Evolutionary conservation across 2,797 vertebrate species (phyloP).

Genomic region (Acrocephalus scirpaceus): DNA sequence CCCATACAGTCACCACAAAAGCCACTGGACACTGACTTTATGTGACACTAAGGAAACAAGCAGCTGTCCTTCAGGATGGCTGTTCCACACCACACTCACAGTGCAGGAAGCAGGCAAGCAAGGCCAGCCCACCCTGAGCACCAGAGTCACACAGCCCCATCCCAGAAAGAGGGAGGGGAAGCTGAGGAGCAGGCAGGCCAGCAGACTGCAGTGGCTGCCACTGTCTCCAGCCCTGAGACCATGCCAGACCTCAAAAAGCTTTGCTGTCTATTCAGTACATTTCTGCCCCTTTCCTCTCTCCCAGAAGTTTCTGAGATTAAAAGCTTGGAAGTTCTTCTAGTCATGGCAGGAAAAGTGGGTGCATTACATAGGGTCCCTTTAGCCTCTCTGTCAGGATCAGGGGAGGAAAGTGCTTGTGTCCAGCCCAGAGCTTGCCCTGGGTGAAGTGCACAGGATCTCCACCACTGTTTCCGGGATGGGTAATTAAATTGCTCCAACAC

Average conservation of each 20-base stretch:
- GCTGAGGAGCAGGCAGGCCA: not conserved
- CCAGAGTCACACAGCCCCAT: accelerated
- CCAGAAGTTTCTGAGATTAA: not conserved
- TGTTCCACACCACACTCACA: not conserved
- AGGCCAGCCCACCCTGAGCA: accelerated
- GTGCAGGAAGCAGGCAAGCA: not conserved
- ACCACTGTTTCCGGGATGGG: not conserved
- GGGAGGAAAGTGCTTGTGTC: not conserved
- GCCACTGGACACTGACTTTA: not conserved
- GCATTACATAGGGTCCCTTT: not conserved
- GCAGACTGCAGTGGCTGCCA: not conserved
- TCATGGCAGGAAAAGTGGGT: not conserved
- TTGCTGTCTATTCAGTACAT: not conserved
- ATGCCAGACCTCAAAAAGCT: not conserved
- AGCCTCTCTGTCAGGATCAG: not conserved
- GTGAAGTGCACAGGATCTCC: not conserved
- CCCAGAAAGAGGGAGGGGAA: not conserved
- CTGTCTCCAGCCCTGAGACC: not conserved
- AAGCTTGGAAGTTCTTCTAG: not conserved
- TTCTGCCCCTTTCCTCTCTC: not conserved
- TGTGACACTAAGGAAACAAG: not conserved
- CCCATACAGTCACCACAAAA: not conserved
- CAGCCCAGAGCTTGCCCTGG: not conserved
- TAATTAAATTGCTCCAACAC: not conserved
- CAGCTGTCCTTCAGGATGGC: not conserved